phyloP scores from a whole-genome alignment of 2,113 vertebrate species.

The Columba janthina region DNA sequence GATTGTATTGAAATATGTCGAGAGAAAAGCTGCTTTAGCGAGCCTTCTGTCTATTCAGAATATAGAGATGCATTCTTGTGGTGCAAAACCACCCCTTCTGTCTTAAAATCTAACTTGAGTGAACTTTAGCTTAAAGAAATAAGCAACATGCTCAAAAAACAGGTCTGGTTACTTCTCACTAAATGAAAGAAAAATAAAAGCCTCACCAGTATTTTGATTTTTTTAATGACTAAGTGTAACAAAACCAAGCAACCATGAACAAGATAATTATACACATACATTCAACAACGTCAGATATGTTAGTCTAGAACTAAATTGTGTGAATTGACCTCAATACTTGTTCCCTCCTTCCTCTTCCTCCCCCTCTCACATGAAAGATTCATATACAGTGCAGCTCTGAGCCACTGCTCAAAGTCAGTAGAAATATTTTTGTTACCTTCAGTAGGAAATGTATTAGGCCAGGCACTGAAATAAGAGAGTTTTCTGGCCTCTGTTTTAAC shows the following conservation, averaged over 20 bases:
- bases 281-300: not conserved
- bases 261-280: not conserved
- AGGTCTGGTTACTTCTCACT: not conserved
- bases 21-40: not conserved
- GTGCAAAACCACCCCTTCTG: not conserved
- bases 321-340: not conserved
- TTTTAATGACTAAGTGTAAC: conserved; percentile 34
- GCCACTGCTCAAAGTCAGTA: not conserved
- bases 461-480: not conserved
- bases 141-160: not conserved
- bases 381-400: not conserved
- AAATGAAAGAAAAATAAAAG: not conserved
- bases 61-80: not conserved
- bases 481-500: not conserved
- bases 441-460: not conserved
- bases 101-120: not conserved
- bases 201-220: not conserved
- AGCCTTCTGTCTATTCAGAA: not conserved
- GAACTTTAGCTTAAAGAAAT: not conserved
- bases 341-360: not conserved
- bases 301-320: not conserved
- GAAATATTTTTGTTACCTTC: not conserved
- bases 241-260: conserved; percentile 27
- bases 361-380: not conserved
- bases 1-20: not conserved